Evolutionary conservation across 23 tunicate genomes (phyloP).

Genomic region (Botrylloides violaceus): DNA sequence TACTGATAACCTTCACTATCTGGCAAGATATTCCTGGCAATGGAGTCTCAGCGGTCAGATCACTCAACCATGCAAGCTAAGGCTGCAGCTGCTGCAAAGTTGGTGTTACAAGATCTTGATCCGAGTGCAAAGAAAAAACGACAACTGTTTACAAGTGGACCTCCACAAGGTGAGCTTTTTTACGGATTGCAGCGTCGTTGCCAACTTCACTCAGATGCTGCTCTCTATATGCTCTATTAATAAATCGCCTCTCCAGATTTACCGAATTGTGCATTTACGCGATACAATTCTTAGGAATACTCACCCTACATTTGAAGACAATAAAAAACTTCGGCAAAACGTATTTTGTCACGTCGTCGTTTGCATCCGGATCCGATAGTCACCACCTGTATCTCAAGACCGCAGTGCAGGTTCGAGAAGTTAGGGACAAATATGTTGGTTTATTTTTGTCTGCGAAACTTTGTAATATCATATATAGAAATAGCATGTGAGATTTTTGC

Average conservation of each 20-base stretch:
- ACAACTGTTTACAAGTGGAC: slow-evolving; percentile 56
- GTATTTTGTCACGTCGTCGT: slow-evolving; percentile 45
- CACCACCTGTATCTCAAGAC: slow-evolving; percentile 24
- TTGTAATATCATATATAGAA: too few relatives aligned
- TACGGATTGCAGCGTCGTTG: too few relatives aligned
- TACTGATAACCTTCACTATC: too few relatives aligned
- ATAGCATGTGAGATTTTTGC: too few relatives aligned
- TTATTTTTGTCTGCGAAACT: too few relatives aligned
- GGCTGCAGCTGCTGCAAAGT: slow-evolving; percentile 93
- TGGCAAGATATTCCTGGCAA: neutral
- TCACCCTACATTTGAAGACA: slow-evolving; percentile 33
- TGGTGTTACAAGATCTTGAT: slow-evolving; percentile 81
- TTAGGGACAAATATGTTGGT: too few relatives aligned
- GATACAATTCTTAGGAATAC: slow-evolving; percentile 30
- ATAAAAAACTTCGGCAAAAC: slow-evolving; percentile 52
- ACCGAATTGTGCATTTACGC: too few relatives aligned
- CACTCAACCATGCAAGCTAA: slow-evolving; percentile 24
- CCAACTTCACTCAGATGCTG: too few relatives aligned
- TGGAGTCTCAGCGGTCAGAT: neutral
- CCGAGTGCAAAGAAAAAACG: slow-evolving; percentile 64
- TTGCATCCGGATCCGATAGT: slow-evolving; percentile 42
- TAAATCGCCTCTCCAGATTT: too few relatives aligned
- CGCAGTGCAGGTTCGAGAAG: slow-evolving; percentile 30
- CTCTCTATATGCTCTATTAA: too few relatives aligned
- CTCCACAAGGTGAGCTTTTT: slow-evolving; percentile 80